Conservation (phyloP, 2,797 vertebrate genomes). For the Forpus xanthops region DNA sequence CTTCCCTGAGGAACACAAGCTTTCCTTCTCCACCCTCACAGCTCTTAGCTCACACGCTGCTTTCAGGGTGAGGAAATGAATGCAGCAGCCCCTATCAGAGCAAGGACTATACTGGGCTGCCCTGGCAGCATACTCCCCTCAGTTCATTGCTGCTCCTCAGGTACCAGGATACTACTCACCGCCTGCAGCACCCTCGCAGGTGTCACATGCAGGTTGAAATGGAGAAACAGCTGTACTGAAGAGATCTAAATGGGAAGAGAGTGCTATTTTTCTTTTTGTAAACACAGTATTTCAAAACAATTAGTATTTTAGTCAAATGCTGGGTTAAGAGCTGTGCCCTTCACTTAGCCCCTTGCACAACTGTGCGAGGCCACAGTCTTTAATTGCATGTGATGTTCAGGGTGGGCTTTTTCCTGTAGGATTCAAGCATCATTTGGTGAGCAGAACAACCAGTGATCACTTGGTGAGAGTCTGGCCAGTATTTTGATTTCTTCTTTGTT, state of each 20-base stretch:
- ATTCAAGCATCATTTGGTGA: background rate
- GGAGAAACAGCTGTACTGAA: background rate
- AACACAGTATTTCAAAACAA: background rate
- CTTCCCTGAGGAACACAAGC: background rate
- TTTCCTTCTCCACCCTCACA: background rate
- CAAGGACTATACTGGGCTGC: background rate
- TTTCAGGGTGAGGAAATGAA: background rate
- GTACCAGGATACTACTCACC: background rate
- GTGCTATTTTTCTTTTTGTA: background rate
- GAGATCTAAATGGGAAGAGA: background rate
- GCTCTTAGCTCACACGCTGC: background rate
- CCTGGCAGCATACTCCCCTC: background rate
- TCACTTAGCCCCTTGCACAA: background rate
- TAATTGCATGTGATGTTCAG: background rate
- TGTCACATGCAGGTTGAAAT: background rate
- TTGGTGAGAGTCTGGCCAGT: background rate
- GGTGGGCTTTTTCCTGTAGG: background rate
- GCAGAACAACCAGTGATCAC: background rate
- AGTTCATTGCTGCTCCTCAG: fast-evolving
- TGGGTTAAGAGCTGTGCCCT: background rate
- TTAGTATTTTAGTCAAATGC: background rate
- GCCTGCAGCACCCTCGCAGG: background rate
- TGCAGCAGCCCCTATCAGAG: fast-evolving
- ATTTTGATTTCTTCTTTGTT: background rate
- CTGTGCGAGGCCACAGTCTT: background rate